Base-by-base conservation (phyloP, 2,113 vertebrate species). In the Puffinus mauretanicus region DNA sequence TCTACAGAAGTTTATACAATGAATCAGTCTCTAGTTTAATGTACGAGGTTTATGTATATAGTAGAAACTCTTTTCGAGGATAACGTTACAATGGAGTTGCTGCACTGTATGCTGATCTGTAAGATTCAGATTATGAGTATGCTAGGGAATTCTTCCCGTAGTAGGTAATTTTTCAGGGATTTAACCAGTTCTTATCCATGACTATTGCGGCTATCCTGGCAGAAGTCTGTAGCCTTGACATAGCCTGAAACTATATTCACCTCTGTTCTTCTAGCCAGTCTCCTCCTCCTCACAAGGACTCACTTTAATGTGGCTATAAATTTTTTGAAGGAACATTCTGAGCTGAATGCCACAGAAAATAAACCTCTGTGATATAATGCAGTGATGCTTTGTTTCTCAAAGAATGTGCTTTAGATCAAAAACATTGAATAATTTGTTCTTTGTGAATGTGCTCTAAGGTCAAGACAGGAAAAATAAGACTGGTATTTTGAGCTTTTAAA, bases 251-350 rank as follows among this genome's bases (percentile, higher is more conserved):
- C 54, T 85, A 21, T 49, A 15, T n/a, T 95, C 65, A 82, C 78
- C 66, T 93, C 54, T n/a, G 22, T 71, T 92, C 36, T 83, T 90
- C 27, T 44, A 88, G 54, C 38, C 58, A 62, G 38, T 66, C 38
- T 54, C 66, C 46, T 75, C 34, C 51, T 86, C 24, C 40, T 87
- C 42, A 44, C 89, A 90, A 96, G 82, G 95, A 91, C 78, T 97
- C 38, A 6, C 36, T 94, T 94, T 91, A 94, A 91, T 73, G 89
- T 10, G 18, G 30, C 89, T 70, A 91, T 95, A 95, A 97, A 94
- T 95, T 96, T 96, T 96, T 64, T 66, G 79, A 88, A 81, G 82
- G 76, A 90, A 94, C 60, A 8, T 88, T 82, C 60, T 95, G 75
- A 94, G 42, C 84, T 40, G 72, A 92, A 75, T 67, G 71, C 55